Evolutionary conservation across 1,140 invertebrate species (phyloP).

Genomic region (Dinoponera quadriceps): DNA sequence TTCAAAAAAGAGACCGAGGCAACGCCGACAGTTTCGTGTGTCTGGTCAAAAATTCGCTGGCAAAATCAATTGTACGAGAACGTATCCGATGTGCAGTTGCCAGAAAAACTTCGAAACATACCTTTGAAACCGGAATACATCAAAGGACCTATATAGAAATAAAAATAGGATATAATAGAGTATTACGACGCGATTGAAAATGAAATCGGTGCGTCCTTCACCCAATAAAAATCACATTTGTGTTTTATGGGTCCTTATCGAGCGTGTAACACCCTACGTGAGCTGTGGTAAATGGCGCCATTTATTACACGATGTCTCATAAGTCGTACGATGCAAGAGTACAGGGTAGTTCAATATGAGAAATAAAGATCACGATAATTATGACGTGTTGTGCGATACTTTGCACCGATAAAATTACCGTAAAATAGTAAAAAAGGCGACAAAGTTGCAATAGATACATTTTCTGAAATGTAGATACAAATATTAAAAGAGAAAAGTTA

Average conservation of each 20-base stretch:
- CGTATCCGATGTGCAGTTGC: too few species aligned
- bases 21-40: neutral
- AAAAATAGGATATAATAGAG: neutral
- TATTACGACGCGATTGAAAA: constrained; percentile 9
- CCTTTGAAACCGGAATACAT: neutral
- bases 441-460: too few species aligned
- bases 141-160: neutral
- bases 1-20: neutral
- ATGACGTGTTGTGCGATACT: neutral
- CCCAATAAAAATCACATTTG: constrained; percentile 28
- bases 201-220: constrained; percentile 11
- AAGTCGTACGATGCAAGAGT: constrained; percentile 14
- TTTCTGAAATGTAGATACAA: too few species aligned
- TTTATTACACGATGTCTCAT: constrained; percentile 45
- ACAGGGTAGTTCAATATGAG: constrained; percentile 4
- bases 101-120: neutral
- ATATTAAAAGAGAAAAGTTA: too few species aligned
- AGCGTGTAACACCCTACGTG: neutral
- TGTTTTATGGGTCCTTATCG: constrained; percentile 33
- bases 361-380: neutral
- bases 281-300: constrained; percentile 8
- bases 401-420: neutral
- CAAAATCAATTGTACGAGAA: too few species aligned
- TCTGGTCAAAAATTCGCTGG: too few species aligned
- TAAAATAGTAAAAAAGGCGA: neutral